Evolutionary conservation across 2,113 vertebrate genomes (phyloP), one percentile per base, ranked within the genome.

Genomic region (Pseudonaja textilis): DNA sequence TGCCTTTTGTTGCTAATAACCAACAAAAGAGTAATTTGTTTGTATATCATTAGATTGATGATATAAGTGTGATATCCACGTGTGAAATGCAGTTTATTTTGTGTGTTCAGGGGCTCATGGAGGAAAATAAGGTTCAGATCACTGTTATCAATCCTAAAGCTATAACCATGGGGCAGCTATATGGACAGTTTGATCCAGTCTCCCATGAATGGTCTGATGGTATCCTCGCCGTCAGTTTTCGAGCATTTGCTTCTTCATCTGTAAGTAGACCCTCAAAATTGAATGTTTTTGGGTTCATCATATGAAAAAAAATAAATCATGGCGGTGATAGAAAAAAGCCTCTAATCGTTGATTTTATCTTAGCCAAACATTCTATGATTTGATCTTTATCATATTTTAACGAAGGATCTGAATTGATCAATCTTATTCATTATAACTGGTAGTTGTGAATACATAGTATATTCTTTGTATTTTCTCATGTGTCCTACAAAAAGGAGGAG

Each of bases 181-280:
- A 99, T 0, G 98, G 98, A 26, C 98, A 99, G 59, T 99, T 99
- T 93, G 98, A 99, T 59, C 96, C 97, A 0, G 97, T 99, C 42
- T 99, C 99, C 55, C 99, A 99, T 10, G 99, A 99, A 92, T 99
- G 99, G 99, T 99, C 98, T 0, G 98, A 99, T 54, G 98, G 98
- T 11, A 93, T 99, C 95, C 97, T 99, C 0, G 98, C 99, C 1
- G 98, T 99, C 94, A 99, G 98, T 95, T 99, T 99, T 93, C 97
- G 98, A 95, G 93, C 96, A 6, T 99, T 99, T 61, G 98, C 98
- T 52, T 93, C 97, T 39, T 99, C 98, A 3, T n/a, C 95, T 92
- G 99, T 99, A 96, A 97, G 97, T 94, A 54, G 34, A 86, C 59
- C 39, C 42, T 11, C 25, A 87, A 14, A 4, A n/a, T 94, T 5